Evolutionary conservation across 1,140 invertebrate species (phyloP), one percentile per base, ranked within the genome.

Genomic region (Aporrectodea caliginosa): DNA sequence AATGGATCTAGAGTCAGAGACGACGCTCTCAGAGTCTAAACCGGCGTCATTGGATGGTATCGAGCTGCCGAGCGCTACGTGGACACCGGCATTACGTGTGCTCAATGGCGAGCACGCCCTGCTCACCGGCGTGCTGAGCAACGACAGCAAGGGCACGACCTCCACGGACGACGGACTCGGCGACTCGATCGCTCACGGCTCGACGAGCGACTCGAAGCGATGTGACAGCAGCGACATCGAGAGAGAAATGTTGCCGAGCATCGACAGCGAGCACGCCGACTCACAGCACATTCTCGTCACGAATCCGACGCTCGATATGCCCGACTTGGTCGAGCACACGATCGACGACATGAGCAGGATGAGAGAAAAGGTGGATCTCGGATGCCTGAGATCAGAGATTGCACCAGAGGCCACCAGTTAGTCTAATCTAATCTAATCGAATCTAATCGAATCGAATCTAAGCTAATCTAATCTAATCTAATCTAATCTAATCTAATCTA

Each of bases 221-320:
- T 35, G 32, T 6, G 78, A 79, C 72, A 74, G 78, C 58, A 75
- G 14, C 22, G 73, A 79, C 72, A 74, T 71, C 0, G 78, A 79
- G 22, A 32, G 58, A 2, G 35, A 75, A 43, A 16, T 79, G 2
- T 34, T 27, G 12, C 27, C 73, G 33, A 79, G 78, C 30, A 71
- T 75, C n/a, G 71, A 73, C n/a, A 58, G 27, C 29, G 77, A 77
- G 16, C 16, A 12, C 27, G 69, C 16, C 31, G 43, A 58, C 43
- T 69, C 69, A 31, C 69, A 78, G 35, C 69, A 72, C 58, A 78
- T 78, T 34, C 31, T 78, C 33, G 33, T 78, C 16, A 79, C 34
- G 22, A 73, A 34, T 16, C 58, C 75, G 35, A 77, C 75, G 35
- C 34, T 77, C 30, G 75, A 77, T 43, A 29, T 77, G 35, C 34